phyloP scores from a whole-genome alignment of 2,113 vertebrate genomes.

The Euleptes europaea region DNA sequence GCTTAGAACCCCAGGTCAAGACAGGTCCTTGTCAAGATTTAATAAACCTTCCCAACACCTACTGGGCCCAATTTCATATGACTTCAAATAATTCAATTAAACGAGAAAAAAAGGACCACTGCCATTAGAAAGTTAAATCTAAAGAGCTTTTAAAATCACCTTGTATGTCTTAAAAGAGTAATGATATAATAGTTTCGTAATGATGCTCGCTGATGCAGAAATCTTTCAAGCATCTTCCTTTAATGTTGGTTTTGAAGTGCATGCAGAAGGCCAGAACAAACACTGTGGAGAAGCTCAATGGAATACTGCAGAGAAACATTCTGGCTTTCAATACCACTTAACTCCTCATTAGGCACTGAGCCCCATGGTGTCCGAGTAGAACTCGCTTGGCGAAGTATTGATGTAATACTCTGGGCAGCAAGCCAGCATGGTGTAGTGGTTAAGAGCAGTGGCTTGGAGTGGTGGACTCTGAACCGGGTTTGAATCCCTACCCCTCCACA shows the following conservation, averaged over 20 bases:
- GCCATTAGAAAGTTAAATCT: slow-evolving; percentile 47
- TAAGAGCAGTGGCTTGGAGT: too few species aligned
- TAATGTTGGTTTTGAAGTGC: slow-evolving; percentile 44
- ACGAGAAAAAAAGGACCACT: not conserved
- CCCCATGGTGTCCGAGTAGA: not conserved
- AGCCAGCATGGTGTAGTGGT: too few species aligned
- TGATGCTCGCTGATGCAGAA: slow-evolving; percentile 45
- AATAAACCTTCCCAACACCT: slow-evolving; percentile 59
- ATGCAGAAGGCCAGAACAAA: slow-evolving; percentile 37
- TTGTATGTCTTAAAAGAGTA: slow-evolving; percentile 50
- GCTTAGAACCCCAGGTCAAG: slow-evolving; percentile 55
- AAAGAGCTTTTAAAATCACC: slow-evolving; percentile 52
- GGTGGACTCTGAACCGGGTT: too few species aligned
- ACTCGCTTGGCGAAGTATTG: not conserved
- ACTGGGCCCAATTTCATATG: slow-evolving; percentile 55
- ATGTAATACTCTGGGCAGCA: not conserved
- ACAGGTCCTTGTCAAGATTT: slow-evolving; percentile 57
- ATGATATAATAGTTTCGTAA: slow-evolving; percentile 40
- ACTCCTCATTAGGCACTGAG: slow-evolving; percentile 18
- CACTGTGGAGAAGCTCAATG: slow-evolving; percentile 38
- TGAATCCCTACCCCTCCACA: too few species aligned
- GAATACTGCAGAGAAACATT: slow-evolving; percentile 36
- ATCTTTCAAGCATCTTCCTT: slow-evolving; percentile 46
- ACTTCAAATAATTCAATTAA: slow-evolving; percentile 55
- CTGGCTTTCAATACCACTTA: slow-evolving; percentile 42